Evolutionary conservation across 2,888 invertebrate species (phyloP).

Genomic region (Cephus rjabovi): DNA sequence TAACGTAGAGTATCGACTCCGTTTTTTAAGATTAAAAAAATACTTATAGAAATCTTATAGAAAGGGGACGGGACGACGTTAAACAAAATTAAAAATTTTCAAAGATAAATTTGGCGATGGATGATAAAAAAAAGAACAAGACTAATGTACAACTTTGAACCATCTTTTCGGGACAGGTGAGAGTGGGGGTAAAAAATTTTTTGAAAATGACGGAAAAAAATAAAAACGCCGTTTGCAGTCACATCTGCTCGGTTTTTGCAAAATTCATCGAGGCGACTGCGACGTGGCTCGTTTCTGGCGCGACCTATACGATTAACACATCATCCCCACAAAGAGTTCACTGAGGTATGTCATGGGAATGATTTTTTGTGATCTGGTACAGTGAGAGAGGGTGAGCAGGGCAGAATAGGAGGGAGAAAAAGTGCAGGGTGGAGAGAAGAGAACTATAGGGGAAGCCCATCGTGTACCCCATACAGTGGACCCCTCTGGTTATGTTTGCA

Average conservation of each 20-base stretch:
- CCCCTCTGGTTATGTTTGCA: constrained; percentile 52
- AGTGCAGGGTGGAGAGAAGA: not conserved
- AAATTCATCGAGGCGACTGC: constrained; percentile 15
- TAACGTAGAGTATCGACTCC: not conserved
- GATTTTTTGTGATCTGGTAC: constrained; percentile 36
- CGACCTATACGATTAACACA: constrained; percentile 58
- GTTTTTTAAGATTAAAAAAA: not conserved
- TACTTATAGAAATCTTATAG: not conserved
- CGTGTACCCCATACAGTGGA: constrained; percentile 11
- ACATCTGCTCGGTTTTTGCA: constrained; percentile 22
- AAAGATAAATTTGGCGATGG: not conserved
- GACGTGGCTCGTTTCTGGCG: constrained; percentile 17
- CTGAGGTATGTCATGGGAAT: constrained; percentile 51
- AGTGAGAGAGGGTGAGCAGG: not conserved
- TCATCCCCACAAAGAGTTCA: constrained; percentile 50
- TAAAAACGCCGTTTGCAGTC: not conserved
- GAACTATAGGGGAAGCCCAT: constrained; percentile 18
- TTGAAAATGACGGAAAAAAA: not conserved
- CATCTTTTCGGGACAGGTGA: not conserved
- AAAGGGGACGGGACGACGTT: not conserved
- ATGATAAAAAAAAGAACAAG: not conserved
- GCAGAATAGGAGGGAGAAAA: not conserved
- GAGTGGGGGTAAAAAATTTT: not conserved
- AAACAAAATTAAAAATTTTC: not conserved
- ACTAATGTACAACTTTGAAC: not conserved